Percentiles rank a stretch among this genome's conserved stretches.
These are phyloP conservation scores for Polyergus mexicanus DNA, from an alignment of 1,140 invertebrate genomes.

Conservation along the genomic window DNA sequence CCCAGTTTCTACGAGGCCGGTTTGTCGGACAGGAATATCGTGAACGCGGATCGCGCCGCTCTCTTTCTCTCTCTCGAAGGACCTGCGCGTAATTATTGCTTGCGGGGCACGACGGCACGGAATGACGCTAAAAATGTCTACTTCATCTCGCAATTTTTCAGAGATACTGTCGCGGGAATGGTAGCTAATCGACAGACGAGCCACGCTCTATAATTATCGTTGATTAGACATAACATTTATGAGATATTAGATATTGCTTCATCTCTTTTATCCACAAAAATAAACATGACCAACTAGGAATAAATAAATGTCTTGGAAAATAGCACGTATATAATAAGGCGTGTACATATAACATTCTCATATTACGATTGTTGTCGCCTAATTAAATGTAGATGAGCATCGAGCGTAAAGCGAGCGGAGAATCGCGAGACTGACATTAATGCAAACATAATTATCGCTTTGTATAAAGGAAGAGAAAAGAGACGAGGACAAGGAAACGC, in stretches of 20 bases:
- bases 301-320: not conserved
- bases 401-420: not conserved
- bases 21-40: slow-evolving; percentile 72
- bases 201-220: slow-evolving; percentile 44
- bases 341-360: not conserved
- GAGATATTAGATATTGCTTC: slow-evolving; percentile 30
- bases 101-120: not conserved
- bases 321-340: not conserved
- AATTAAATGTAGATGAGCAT: slow-evolving; percentile 40
- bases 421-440: slow-evolving; percentile 41
- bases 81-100: slow-evolving; percentile 72
- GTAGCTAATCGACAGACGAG: slow-evolving; percentile 25
- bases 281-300: slow-evolving; percentile 14
- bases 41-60: slow-evolving; percentile 69
- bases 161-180: slow-evolving; percentile 26
- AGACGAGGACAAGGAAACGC: not conserved
- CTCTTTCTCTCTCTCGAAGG: slow-evolving; percentile 57
- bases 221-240: slow-evolving; percentile 30
- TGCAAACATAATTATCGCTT: slow-evolving; percentile 57
- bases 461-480: not conserved
- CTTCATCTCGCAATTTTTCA: slow-evolving; percentile 52
- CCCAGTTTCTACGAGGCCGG: slow-evolving; percentile 71
- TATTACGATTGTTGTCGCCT: slow-evolving; percentile 40
- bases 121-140: slow-evolving; percentile 56
- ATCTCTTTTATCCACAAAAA: slow-evolving; percentile 1